Conservation (phyloP, 2,888 invertebrate genomes). For the Tenthredo livida region DNA sequence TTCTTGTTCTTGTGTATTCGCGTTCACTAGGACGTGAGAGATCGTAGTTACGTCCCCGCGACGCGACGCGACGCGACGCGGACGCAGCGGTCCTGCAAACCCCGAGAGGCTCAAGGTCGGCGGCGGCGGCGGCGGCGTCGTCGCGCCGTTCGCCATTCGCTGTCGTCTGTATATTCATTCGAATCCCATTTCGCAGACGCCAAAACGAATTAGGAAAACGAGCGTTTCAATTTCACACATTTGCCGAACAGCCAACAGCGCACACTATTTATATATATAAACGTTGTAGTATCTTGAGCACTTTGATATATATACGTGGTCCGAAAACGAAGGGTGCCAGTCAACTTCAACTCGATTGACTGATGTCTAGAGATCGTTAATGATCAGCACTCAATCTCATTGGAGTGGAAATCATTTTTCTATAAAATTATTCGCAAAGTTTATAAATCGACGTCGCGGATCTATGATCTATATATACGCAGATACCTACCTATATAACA, state of each 20-base stretch:
- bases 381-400: background rate
- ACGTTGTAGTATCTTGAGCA: background rate
- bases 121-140: slow-evolving; percentile 7
- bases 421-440: too few relatives aligned
- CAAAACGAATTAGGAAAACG: slow-evolving; percentile 34
- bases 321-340: background rate
- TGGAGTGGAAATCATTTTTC: background rate
- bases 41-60: too few relatives aligned
- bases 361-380: background rate
- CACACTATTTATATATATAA: background rate
- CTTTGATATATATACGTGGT: background rate
- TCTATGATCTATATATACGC: too few relatives aligned
- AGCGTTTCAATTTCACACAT: slow-evolving; percentile 11
- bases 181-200: slow-evolving; percentile 31
- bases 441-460: too few relatives aligned
- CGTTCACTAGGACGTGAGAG: slow-evolving; percentile 7
- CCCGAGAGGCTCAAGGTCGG: background rate
- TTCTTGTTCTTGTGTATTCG: background rate
- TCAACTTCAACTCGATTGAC: background rate
- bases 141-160: background rate
- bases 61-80: background rate
- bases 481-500: too few relatives aligned
- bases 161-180: slow-evolving; percentile 19
- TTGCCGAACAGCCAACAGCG: background rate
- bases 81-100: background rate